These are phyloP conservation scores for Diplazon laetatorius DNA, from an alignment of 2,888 invertebrate species.

Conservation along the genomic window DNA sequence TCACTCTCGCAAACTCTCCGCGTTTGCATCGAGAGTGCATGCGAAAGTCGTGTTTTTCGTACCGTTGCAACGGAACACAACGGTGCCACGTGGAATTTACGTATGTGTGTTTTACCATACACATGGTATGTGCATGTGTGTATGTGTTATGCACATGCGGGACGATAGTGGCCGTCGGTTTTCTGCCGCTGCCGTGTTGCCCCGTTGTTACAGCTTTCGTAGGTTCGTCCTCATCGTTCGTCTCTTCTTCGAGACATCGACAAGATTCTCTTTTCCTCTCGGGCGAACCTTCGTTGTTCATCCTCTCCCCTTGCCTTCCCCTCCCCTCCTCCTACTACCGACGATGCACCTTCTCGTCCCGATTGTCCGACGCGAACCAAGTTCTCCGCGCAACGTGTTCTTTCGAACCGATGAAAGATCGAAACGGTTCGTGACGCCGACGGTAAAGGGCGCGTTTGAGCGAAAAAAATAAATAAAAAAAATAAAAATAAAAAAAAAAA, in stretches of 20 bases:
- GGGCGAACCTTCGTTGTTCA: neutral
- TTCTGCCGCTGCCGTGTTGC: slow-evolving; percentile 42
- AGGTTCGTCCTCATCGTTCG: neutral
- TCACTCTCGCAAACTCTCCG: slow-evolving; percentile 19
- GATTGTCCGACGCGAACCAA: slow-evolving; percentile 1
- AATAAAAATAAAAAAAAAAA: too few relatives aligned
- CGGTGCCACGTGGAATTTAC: neutral
- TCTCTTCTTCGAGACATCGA: slow-evolving; percentile 12
- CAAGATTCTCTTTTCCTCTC: slow-evolving; percentile 17
- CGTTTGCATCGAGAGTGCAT: slow-evolving; percentile 54
- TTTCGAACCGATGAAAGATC: slow-evolving; percentile 11
- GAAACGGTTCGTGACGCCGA: slow-evolving; percentile 24
- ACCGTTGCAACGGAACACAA: slow-evolving; percentile 38
- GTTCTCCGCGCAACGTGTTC: slow-evolving; percentile 18
- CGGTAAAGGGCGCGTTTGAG: too few relatives aligned
- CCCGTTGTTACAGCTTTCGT: slow-evolving; percentile 43
- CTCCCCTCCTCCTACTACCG: too few relatives aligned
- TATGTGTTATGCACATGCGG: too few relatives aligned
- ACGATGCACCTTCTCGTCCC: slow-evolving; percentile 17
- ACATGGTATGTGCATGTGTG: slow-evolving; percentile 18
- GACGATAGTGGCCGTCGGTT: too few relatives aligned
- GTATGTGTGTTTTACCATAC: too few relatives aligned
- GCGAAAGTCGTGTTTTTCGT: slow-evolving; percentile 62
- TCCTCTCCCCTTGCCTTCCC: too few relatives aligned
- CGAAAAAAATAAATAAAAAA: too few relatives aligned